Percentiles rank a stretch among this genome's conserved stretches.
Evolutionary conservation across 2,888 invertebrate species (phyloP).

Genomic region (Netelia fuscicornis): DNA sequence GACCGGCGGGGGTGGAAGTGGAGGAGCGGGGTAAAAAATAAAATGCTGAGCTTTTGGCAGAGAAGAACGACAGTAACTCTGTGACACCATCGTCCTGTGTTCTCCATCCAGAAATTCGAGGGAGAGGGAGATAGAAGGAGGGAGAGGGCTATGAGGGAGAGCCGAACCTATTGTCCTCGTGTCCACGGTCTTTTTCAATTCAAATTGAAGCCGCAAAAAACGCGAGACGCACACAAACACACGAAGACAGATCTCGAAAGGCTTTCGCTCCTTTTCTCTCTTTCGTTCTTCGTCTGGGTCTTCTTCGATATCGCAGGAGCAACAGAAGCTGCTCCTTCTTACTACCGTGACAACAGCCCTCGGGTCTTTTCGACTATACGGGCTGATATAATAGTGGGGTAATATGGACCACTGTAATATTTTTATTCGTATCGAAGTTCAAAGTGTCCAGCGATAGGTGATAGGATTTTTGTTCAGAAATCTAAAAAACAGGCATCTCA

Average conservation of each 20-base stretch:
- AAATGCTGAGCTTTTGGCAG: conserved; percentile 12
- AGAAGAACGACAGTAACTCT: conserved; percentile 41
- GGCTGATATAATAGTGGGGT: neutral
- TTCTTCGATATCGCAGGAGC: conserved; percentile 45
- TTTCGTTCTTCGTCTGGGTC: conserved; percentile 65
- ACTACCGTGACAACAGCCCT: conserved; percentile 36
- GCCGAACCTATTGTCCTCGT: conserved; percentile 83
- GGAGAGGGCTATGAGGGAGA: conserved; percentile 64
- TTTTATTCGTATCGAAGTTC: too few relatives aligned
- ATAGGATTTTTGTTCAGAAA: too few relatives aligned
- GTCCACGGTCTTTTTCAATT: conserved; percentile 84
- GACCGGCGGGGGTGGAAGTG: conserved; percentile 37
- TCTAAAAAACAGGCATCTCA: too few relatives aligned
- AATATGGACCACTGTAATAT: too few relatives aligned
- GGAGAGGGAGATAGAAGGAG: conserved; percentile 13
- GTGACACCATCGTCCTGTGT: conserved; percentile 69
- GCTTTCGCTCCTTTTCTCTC: conserved; percentile 45
- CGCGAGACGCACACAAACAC: conserved; percentile 76
- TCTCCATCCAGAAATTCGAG: conserved; percentile 15
- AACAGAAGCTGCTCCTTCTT: conserved; percentile 48
- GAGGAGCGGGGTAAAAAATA: conserved; percentile 21
- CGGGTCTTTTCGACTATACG: conserved; percentile 3
- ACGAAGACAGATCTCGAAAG: conserved; percentile 47
- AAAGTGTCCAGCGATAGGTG: too few relatives aligned
- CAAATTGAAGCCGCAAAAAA: conserved; percentile 83